Percentiles rank a stretch among this genome's conserved stretches.
phyloP scores from a whole-genome alignment of 2,113 vertebrate genomes.

The Rhabdomys dilectus region DNA sequence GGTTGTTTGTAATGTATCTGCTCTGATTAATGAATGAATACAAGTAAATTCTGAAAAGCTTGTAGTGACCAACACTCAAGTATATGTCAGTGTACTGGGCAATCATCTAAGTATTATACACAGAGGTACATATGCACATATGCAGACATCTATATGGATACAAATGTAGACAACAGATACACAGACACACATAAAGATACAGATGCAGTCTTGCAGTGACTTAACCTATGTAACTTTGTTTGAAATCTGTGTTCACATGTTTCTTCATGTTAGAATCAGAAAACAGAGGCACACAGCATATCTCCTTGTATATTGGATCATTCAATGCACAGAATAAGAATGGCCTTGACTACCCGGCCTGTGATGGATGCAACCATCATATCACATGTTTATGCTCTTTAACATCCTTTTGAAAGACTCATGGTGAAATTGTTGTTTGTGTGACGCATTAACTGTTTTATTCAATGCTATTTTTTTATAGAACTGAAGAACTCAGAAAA shows the following conservation, averaged over 20 bases:
- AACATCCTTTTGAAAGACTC: not conserved
- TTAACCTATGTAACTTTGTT: not conserved
- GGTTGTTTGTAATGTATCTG: not conserved
- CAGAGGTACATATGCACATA: not conserved
- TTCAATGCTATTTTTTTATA: not conserved
- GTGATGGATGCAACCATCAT: not conserved
- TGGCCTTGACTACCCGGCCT: not conserved
- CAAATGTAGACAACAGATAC: not conserved
- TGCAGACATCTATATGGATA: not conserved
- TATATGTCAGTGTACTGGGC: not conserved
- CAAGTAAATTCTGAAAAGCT: not conserved
- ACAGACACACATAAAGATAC: not conserved
- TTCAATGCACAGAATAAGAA: not conserved
- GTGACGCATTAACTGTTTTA: not conserved
- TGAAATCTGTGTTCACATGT: not conserved
- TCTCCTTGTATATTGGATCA: not conserved
- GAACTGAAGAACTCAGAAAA: not conserved
- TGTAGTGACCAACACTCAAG: not conserved
- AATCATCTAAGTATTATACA: not conserved
- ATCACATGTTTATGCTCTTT: not conserved
- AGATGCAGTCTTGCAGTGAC: not conserved
- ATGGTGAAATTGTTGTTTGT: not conserved
- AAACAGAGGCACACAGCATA: not conserved
- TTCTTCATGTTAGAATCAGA: not conserved
- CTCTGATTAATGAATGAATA: not conserved